A percentile compares a stretch with the other conserved stretches of the same genome.
These are phyloP conservation scores for Drosophila jambulina DNA, from an alignment of 1,140 invertebrate species.

Conservation along the genomic window DNA sequence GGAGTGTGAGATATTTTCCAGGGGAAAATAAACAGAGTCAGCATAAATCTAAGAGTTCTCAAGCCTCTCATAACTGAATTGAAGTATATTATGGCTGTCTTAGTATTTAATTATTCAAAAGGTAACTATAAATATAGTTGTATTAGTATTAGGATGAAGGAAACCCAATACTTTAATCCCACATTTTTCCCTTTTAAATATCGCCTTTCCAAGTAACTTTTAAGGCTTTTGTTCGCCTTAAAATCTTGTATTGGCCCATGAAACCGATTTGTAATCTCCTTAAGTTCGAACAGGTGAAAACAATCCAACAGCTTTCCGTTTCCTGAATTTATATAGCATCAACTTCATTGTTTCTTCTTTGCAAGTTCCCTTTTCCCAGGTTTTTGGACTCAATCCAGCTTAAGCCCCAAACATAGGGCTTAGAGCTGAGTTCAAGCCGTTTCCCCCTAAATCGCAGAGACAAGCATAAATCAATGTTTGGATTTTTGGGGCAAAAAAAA, in stretches of 20 bases:
- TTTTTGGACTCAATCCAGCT: constrained; percentile 16
- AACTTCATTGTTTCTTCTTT: background rate
- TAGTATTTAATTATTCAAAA: background rate
- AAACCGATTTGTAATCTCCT: constrained; percentile 21
- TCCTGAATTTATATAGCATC: background rate
- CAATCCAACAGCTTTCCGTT: constrained; percentile 2
- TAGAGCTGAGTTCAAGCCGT: background rate
- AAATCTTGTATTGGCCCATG: background rate
- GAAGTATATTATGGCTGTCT: background rate
- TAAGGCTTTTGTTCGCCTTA: background rate
- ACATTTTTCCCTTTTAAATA: background rate
- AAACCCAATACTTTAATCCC: background rate
- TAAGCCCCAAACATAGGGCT: constrained; percentile 14
- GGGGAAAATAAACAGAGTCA: constrained; percentile 1
- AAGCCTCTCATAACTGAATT: background rate
- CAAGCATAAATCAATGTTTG: constrained; percentile 68
- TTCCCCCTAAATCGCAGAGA: constrained; percentile 16
- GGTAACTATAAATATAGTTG: background rate
- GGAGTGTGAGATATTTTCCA: background rate
- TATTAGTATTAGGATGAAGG: background rate
- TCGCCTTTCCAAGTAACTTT: background rate
- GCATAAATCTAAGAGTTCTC: background rate
- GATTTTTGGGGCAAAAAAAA: constrained; percentile 6
- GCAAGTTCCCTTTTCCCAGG: background rate
- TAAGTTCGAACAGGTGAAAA: constrained; percentile 7